Evolutionary conservation across 2,113 vertebrate species (phyloP).

Genomic region (Callaeas wilsoni): DNA sequence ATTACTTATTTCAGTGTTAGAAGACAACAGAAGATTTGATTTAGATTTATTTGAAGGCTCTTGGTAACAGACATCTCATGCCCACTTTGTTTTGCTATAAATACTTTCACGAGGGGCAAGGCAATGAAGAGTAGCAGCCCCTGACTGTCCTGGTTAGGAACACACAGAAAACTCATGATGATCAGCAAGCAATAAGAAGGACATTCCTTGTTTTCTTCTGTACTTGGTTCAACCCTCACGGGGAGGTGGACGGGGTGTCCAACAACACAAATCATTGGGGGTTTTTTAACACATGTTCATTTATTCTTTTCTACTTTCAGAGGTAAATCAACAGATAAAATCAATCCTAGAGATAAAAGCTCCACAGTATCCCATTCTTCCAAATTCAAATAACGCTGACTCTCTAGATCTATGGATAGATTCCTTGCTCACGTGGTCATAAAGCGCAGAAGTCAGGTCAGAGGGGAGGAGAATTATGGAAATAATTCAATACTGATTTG

Average conservation of each 20-base stretch:
- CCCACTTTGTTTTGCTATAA: background rate
- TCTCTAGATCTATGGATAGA: background rate
- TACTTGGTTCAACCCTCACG: rapidly evolving
- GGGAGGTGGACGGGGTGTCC: background rate
- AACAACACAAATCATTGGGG: background rate
- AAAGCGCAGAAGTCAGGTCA: background rate
- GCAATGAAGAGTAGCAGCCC: background rate
- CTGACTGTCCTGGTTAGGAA: background rate
- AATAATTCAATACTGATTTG: background rate
- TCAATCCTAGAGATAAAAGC: background rate
- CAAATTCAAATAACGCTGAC: background rate
- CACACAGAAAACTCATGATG: background rate
- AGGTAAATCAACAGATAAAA: background rate
- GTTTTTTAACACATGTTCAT: background rate
- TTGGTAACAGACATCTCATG: background rate
- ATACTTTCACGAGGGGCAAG: background rate
- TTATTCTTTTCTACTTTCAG: background rate
- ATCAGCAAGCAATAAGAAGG: background rate
- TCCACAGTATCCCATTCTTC: background rate
- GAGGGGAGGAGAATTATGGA: background rate
- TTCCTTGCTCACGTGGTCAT: background rate
- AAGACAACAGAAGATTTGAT: background rate
- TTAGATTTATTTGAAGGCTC: background rate
- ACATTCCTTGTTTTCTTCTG: background rate
- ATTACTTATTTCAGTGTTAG: background rate